phyloP scores from a whole-genome alignment of 2,113 vertebrate genomes.

The Actinemys pallida region DNA sequence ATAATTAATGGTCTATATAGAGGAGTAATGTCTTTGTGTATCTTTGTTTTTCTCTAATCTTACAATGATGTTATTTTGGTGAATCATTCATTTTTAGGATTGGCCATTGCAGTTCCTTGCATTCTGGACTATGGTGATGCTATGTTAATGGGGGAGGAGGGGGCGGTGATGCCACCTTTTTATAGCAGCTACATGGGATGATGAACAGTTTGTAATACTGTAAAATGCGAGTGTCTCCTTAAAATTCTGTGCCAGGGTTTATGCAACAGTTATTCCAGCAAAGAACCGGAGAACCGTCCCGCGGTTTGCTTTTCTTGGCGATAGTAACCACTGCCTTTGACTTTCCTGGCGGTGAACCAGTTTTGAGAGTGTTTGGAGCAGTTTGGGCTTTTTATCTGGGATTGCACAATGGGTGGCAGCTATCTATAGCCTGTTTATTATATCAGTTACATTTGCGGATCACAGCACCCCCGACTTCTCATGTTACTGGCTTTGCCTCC shows the following conservation, averaged over 20 bases:
- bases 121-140: slow-evolving; percentile 86
- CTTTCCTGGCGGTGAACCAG: background rate
- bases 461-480: background rate
- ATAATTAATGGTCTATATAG: background rate
- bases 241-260: background rate
- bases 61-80: background rate
- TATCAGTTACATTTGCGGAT: too few relatives aligned
- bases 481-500: background rate
- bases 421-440: too few relatives aligned
- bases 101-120: slow-evolving; percentile 77
- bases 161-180: slow-evolving; percentile 78
- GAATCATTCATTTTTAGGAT: slow-evolving; percentile 73
- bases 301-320: too few relatives aligned
- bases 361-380: background rate
- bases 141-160: slow-evolving; percentile 83
- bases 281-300: background rate
- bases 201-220: too few relatives aligned
- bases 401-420: background rate
- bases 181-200: too few relatives aligned
- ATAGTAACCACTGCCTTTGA: background rate
- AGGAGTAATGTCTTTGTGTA: background rate
- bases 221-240: background rate
- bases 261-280: background rate
- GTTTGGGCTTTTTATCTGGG: background rate
- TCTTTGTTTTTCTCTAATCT: background rate